phyloP scores from a whole-genome alignment of 2,113 vertebrate species.

The Genyomyrus donnyi region DNA sequence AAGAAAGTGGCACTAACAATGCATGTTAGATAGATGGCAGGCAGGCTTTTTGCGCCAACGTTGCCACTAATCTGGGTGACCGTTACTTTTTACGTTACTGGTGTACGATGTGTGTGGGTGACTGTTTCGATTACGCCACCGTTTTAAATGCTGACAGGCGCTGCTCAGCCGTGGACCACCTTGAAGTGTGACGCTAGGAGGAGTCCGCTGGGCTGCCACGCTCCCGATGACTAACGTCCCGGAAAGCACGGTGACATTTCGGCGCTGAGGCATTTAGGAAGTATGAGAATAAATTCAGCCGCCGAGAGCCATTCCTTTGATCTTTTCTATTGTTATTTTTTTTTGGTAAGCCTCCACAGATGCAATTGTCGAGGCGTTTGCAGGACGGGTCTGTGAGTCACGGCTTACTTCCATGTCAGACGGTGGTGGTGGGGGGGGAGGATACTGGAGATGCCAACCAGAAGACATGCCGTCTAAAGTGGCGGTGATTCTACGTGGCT shows the following conservation, averaged over 20 bases:
- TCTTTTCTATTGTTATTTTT: background rate
- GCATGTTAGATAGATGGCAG: background rate
- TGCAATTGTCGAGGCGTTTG: background rate
- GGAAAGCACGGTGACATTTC: conserved; percentile 3
- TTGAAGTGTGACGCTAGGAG: background rate
- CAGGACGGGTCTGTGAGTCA: background rate
- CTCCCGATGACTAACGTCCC: background rate
- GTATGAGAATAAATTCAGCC: background rate
- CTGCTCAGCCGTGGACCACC: background rate
- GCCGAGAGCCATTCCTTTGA: background rate
- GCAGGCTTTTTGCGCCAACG: background rate
- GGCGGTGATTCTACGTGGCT: background rate
- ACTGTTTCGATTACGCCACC: too few species aligned
- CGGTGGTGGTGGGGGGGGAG: background rate
- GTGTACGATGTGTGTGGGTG: background rate
- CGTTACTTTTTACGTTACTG: background rate
- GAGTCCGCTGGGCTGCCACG: background rate
- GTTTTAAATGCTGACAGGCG: background rate
- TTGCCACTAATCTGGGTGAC: background rate
- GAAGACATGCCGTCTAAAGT: background rate
- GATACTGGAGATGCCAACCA: background rate
- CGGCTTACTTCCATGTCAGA: background rate
- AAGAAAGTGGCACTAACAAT: background rate
- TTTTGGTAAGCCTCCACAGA: background rate
- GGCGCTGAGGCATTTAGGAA: background rate